Base-by-base conservation (phyloP, 2,113 vertebrate species). In the Gallinago paraguaiae region DNA sequence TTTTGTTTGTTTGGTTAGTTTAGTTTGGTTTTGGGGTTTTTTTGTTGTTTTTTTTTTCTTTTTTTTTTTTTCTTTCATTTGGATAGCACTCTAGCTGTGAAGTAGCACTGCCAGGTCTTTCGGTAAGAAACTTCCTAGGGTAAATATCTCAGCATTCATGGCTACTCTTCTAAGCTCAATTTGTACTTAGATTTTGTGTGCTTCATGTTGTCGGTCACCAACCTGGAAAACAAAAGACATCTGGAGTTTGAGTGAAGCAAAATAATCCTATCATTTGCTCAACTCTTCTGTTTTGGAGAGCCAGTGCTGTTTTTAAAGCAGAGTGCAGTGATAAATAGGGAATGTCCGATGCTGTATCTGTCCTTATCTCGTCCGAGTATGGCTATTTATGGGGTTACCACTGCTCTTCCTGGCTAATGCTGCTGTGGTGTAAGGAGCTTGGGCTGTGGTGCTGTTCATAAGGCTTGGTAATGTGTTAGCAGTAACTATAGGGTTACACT, bases 51-150 rank as follows among this genome's bases (percentile, higher is more conserved):
- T n/a, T 20, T 35, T 23, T n/a, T 57, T 2, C 15, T 33, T 39
- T 63, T 11, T 6, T 7, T 2, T 17, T 60, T 50, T 31, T 53
- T 23, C 14, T 54, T 68, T 75, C 19, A 4, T 83, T 72, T 78
- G n/a, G 10, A 23, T 63, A 83, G 28, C 28, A 45, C 17, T 72
- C 17, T 39, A 39, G 20, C 46, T 48, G 30, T 41, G 33, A 53
- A 59, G 30, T 59, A 74, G 17, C n/a, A 35, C 27, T 84, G 17
- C 17, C 33, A 23, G 5, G 5, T 31, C 63, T 85, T 90, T 71
- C 0, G 0, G 18, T 33, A 67, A 20, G 17, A 53, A 78, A 17
- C 17, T 72, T 54, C 23, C 48, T 45, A 31, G 31, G 22, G 3
- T 13, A 54, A 50, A 5, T 53, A 39, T 75, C 51, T 70, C 3